phyloP scores from a whole-genome alignment of 2,888 invertebrate genomes.

The Malthinus seriepunctatus region DNA sequence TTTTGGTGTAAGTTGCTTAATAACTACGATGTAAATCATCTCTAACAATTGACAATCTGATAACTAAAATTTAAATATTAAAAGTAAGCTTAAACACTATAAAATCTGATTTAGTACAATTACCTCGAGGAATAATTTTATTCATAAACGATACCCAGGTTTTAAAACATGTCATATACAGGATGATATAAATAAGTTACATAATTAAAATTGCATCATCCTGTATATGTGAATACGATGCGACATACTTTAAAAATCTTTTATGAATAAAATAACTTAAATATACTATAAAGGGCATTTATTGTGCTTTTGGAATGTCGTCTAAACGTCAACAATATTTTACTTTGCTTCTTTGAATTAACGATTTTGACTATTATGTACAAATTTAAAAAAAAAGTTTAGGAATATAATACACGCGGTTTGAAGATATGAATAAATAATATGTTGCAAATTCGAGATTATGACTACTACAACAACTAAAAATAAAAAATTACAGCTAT shows the following conservation, averaged over 20 bases:
- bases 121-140: conserved; percentile 15
- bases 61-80: too few relatives aligned
- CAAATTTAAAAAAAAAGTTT: conserved; percentile 17
- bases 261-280: conserved; percentile 18
- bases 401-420: conserved; percentile 23
- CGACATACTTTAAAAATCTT: conserved; percentile 16
- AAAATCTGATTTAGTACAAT: background rate
- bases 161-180: conserved; percentile 14
- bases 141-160: conserved; percentile 25
- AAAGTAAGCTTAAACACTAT: background rate
- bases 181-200: background rate
- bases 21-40: too few relatives aligned
- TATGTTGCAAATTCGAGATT: conserved; percentile 28
- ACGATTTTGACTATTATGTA: conserved; percentile 24
- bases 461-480: conserved; percentile 12
- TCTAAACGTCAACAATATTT: conserved; percentile 26
- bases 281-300: conserved; percentile 9
- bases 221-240: background rate
- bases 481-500: conserved; percentile 1
- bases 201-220: background rate
- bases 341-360: conserved; percentile 3
- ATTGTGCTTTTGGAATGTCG: conserved; percentile 39
- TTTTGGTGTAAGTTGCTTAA: too few relatives aligned
- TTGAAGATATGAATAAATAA: conserved; percentile 37
- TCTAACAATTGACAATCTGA: too few relatives aligned